Percentiles rank a stretch among this genome's conserved stretches.
These are phyloP conservation scores for Scaptomyza caliginosa DNA, from an alignment of 2,888 invertebrate genomes.

Conservation along the genomic window DNA sequence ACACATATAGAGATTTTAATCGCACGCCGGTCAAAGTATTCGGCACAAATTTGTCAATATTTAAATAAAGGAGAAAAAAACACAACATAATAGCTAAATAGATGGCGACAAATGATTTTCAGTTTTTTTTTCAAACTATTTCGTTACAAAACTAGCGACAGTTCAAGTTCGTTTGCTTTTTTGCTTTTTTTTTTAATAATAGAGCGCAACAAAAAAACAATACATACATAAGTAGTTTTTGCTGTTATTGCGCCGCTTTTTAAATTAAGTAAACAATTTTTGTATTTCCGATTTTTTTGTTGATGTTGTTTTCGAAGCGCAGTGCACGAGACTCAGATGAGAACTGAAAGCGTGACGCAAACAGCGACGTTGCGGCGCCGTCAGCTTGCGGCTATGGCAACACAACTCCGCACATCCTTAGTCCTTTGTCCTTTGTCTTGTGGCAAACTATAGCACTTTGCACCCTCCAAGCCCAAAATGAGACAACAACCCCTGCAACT, in stretches of 20 bases:
- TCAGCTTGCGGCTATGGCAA: slow-evolving; percentile 69
- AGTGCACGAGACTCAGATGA: slow-evolving; percentile 61
- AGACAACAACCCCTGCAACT: slow-evolving; percentile 62
- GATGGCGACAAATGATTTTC: slow-evolving; percentile 58
- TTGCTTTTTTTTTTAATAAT: slow-evolving; percentile 32
- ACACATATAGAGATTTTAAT: slow-evolving; percentile 47
- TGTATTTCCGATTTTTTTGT: slow-evolving; percentile 5
- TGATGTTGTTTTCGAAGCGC: slow-evolving; percentile 50
- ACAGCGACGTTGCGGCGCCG: slow-evolving; percentile 59
- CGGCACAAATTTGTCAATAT: slow-evolving; percentile 72
- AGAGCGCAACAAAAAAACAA: slow-evolving; percentile 8
- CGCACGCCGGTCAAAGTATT: slow-evolving; percentile 30
- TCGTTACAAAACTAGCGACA: slow-evolving; percentile 59
- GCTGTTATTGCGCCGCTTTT: slow-evolving; percentile 46
- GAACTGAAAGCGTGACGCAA: slow-evolving; percentile 67
- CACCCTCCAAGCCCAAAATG: slow-evolving; percentile 51
- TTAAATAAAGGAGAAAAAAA: slow-evolving; percentile 28
- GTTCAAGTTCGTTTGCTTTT: slow-evolving; percentile 66
- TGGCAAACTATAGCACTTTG: slow-evolving; percentile 28
- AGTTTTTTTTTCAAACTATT: slow-evolving; percentile 23
- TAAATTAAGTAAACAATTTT: slow-evolving; percentile 53
- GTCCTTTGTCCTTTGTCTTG: slow-evolving; percentile 41
- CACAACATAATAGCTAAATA: slow-evolving; percentile 39
- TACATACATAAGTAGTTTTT: slow-evolving; percentile 23
- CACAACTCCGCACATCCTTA: slow-evolving; percentile 58